Evolutionary conservation across 2,113 vertebrate genomes (phyloP).

Genomic region (Ciconia stormi): DNA sequence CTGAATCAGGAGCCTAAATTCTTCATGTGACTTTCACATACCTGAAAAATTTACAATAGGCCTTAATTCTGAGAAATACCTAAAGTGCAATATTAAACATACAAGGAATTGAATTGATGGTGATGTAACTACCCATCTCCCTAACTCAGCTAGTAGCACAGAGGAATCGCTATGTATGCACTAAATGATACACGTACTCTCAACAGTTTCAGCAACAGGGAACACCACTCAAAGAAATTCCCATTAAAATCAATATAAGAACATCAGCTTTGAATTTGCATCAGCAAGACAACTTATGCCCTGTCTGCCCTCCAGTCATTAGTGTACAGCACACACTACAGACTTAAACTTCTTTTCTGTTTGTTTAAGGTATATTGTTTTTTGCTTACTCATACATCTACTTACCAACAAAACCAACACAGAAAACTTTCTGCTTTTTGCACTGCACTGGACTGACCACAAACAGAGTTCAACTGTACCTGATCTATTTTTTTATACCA

Average conservation of each 20-base stretch:
- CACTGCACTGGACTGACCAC: not conserved
- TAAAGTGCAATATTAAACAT: not conserved
- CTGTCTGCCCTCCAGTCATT: not conserved
- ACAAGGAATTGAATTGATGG: not conserved
- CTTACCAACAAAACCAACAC: not conserved
- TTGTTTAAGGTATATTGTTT: not conserved
- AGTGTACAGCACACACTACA: fast-evolving
- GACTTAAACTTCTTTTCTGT: not conserved
- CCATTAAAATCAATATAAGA: not conserved
- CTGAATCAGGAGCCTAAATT: not conserved
- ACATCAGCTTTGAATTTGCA: not conserved
- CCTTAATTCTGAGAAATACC: not conserved
- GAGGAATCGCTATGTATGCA: not conserved
- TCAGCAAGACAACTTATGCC: not conserved
- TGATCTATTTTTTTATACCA: not conserved
- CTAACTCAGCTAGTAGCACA: not conserved
- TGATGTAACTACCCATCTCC: not conserved
- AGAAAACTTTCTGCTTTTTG: not conserved
- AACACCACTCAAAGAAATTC: not conserved
- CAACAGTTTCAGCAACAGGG: not conserved
- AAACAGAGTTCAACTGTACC: not conserved
- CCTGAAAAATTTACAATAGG: not conserved
- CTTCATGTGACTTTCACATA: not conserved
- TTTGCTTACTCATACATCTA: not conserved
- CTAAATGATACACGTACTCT: not conserved